Base-by-base conservation (phyloP, 2,888 invertebrate genomes). In the Dugesia japonica region DNA sequence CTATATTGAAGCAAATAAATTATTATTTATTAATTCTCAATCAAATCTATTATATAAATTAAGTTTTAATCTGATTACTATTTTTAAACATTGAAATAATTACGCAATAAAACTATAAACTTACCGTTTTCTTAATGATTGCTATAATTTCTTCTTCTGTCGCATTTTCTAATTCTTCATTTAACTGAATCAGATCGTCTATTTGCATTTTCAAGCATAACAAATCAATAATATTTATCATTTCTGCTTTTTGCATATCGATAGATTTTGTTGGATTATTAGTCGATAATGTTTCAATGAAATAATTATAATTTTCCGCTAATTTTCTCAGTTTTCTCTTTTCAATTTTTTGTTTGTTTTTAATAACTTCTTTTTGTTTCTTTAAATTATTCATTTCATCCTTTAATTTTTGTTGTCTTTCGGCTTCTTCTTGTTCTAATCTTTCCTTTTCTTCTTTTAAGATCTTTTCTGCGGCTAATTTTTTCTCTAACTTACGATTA, bases 261-360 rank as follows among this genome's bases (percentile, higher is more conserved):
- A 31, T 7, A 13, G 31, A 31, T 31, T 31, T 31, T 31, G 4
- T 13, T 31, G 31, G 13, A 31, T 31, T 31, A 31, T 31, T 31
- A 13, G 4, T 31, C 13, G 31, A 31, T 13, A 88, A n/a, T 91
- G 91, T 71, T 91, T 90, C 90, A 95, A 89, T 86, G 84, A 89
- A 95, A 83, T 92, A 94, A 83, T 91, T 82, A 78, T 79, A 89
- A 1, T 89, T 26, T 23, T 28, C 28, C 26, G 27, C 1, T 42
- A 1, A 71, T 78, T 72, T 77, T 83, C 84, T 80, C 20, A 86
- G 79, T 9, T 80, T 80, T 80, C 94, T 94, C 17, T 91, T 87
- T 83, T 94, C 92, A 82, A 91, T 92, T 80, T 92, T 91, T 38
- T 94, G 84, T 42, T 89, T 89, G 83, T 91, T 92, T 84, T 92